These are phyloP conservation scores for Drosophila kuntzei DNA, from an alignment of 2,888 invertebrate genomes.

Conservation along the genomic window DNA sequence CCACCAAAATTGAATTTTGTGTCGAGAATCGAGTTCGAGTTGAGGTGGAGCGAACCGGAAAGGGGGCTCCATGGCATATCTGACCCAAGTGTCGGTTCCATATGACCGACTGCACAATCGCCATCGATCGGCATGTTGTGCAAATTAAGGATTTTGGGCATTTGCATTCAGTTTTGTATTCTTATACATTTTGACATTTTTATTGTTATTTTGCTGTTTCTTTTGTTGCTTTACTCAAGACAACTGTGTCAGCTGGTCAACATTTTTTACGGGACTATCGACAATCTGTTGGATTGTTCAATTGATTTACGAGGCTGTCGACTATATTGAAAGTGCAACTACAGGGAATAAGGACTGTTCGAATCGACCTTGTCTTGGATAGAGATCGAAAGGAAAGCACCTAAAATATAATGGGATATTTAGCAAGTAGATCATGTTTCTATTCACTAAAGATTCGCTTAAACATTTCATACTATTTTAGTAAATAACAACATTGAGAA, in stretches of 20 bases:
- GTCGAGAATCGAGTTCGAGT: constrained; percentile 14
- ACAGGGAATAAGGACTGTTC: constrained; percentile 1
- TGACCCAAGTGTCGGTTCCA: constrained; percentile 53
- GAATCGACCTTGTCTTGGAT: not conserved
- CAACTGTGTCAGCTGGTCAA: constrained; percentile 58
- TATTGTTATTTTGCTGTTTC: constrained; percentile 33
- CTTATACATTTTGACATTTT: constrained; percentile 50
- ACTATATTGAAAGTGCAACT: constrained; percentile 25
- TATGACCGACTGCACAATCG: constrained; percentile 64
- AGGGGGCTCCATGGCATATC: constrained; percentile 9
- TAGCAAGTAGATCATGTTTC: not conserved
- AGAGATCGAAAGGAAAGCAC: not conserved
- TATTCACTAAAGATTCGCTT: not conserved
- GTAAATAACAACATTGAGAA: no score
- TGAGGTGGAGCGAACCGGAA: not conserved
- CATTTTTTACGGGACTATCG: constrained; percentile 68
- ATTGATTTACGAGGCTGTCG: constrained; percentile 46
- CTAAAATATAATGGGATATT: not conserved
- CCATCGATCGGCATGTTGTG: constrained; percentile 54
- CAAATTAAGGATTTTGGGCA: constrained; percentile 61
- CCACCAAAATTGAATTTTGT: constrained; percentile 35
- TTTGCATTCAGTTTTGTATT: constrained; percentile 29
- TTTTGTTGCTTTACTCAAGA: constrained; percentile 18
- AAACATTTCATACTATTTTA: not conserved
- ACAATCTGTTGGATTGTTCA: constrained; percentile 45